A percentile compares a stretch with the other conserved stretches of the same genome.
Conservation (phyloP, 2,888 invertebrate genomes). For the Lithophane semibrunnea region DNA sequence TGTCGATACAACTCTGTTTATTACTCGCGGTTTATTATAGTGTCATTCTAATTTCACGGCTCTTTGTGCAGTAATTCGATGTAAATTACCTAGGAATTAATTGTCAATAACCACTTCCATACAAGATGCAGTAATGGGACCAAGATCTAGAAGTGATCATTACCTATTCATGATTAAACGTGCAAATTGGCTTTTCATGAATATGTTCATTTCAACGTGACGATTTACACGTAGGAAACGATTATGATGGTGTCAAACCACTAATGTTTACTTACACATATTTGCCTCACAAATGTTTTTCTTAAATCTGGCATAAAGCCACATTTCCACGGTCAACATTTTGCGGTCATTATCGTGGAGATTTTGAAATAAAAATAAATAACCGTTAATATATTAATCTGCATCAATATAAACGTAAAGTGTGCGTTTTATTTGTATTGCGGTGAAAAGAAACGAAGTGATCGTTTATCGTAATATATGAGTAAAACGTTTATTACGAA, state of each 20-base stretch:
- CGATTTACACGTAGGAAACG: slow-evolving; percentile 30
- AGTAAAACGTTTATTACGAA: slow-evolving; percentile 10
- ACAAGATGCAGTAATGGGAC: slow-evolving; percentile 39
- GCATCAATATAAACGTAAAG: slow-evolving; percentile 45
- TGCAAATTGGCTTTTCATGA: slow-evolving; percentile 59
- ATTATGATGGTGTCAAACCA: slow-evolving; percentile 53
- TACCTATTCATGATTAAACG: slow-evolving; percentile 40
- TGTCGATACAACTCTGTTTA: slow-evolving; percentile 72
- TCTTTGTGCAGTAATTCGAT: slow-evolving; percentile 50
- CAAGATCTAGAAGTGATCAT: slow-evolving; percentile 24
- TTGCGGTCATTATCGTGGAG: slow-evolving; percentile 44
- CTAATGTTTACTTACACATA: slow-evolving; percentile 46
- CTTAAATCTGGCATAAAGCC: slow-evolving; percentile 71
- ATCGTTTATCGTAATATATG: slow-evolving; percentile 26
- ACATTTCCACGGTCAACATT: slow-evolving; percentile 56
- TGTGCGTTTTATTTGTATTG: slow-evolving; percentile 30
- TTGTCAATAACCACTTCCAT: slow-evolving; percentile 42
- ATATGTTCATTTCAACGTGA: slow-evolving; percentile 49
- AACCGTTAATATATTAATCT: slow-evolving; percentile 36
- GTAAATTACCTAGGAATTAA: slow-evolving; percentile 43
- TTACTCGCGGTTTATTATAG: slow-evolving; percentile 73
- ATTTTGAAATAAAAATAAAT: slow-evolving; percentile 51
- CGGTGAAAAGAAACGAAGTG: slow-evolving; percentile 13
- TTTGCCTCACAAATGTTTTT: slow-evolving; percentile 56
- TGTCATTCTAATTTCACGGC: slow-evolving; percentile 74